phyloP scores from a whole-genome alignment of 2,113 vertebrate species.

The Heliornis fulica region DNA sequence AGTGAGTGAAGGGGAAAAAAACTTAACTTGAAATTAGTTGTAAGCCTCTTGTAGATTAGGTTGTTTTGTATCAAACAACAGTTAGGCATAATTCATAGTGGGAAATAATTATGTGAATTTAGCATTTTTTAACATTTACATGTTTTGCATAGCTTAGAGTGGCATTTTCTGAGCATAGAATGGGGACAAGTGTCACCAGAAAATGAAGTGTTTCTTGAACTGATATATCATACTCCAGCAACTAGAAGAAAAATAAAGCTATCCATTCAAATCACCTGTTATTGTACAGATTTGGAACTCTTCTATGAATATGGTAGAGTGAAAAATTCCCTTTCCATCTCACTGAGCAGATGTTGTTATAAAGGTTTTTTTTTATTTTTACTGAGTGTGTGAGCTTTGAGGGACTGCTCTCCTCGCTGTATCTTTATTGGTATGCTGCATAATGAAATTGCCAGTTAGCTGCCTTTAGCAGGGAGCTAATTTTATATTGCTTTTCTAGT shows the following conservation, averaged over 20 bases:
- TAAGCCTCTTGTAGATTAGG: background rate
- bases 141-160: background rate
- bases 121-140: fast-evolving
- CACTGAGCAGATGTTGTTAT: background rate
- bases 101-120: background rate
- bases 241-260: background rate
- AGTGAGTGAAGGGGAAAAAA: background rate
- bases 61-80: background rate
- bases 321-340: background rate
- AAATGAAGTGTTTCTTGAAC: background rate
- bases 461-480: background rate
- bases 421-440: background rate
- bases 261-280: background rate
- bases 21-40: background rate
- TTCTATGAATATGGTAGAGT: background rate
- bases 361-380: background rate
- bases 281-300: background rate
- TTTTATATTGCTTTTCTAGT: background rate
- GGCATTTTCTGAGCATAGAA: background rate
- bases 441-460: background rate
- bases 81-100: background rate
- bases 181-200: background rate
- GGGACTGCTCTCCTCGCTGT: background rate
- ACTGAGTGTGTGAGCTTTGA: background rate
- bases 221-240: background rate